Evolutionary conservation across 2,113 vertebrate species (phyloP), one percentile per base, ranked within the genome.

Genomic region (Hyperopisus bebe): DNA sequence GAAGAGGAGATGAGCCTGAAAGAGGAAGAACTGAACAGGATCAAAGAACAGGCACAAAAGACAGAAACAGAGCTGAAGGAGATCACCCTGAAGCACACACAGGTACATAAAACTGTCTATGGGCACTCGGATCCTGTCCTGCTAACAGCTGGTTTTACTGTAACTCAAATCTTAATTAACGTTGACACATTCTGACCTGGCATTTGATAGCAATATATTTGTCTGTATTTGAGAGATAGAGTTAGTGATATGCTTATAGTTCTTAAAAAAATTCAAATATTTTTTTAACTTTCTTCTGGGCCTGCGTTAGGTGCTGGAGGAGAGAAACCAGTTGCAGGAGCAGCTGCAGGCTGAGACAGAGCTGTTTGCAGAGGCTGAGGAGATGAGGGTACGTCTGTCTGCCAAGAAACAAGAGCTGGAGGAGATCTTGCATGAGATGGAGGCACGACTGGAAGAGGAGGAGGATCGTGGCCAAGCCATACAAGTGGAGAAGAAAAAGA

Each of bases 381-480:
- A 98, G 93, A 97, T 98, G 97, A 92, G 97, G 62, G 95, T 97
- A 8, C 96, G 97, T 6, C 92, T 97, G 90, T 95, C 95, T 0
- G 95, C 96, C 44, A 98, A 98, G 93, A 98, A 97, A 90, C 97
- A 97, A 92, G 97, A 98, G 93, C 94, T 98, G 90, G 97, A 98
- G 91, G 97, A 98, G 92, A 97, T 98, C 92, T 93, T 98, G 31
- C 97, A 97, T 0, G 97, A 98, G 93, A 97, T 98, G 97, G 97
- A 98, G 91, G 96, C 95, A 87, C 95, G 97, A 55, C 95, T 98
- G 87, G 97, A 98, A 92, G 97, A 97, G 91, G 97, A 98, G 66
- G 97, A 98, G 42, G 97, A 98, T 8, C 95, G 96, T 1, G 91
- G 95, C 89, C 96, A 97, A 90, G 96, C 96, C 89, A 51, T 98